Conservation (phyloP, 1,140 invertebrate species). For the Ceratina australensis region DNA sequence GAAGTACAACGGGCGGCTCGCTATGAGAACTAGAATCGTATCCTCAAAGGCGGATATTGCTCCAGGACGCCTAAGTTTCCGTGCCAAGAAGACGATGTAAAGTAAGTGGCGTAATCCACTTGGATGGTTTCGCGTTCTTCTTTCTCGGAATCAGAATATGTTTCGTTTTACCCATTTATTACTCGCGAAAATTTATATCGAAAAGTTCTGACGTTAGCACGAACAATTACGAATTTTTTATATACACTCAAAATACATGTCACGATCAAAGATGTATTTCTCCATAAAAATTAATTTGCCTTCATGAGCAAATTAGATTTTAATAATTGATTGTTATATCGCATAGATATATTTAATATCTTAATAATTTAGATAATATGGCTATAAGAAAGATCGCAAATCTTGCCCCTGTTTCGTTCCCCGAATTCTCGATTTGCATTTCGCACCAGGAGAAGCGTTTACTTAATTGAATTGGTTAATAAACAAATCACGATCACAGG, state of each 20-base stretch:
- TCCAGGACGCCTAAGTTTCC: neutral
- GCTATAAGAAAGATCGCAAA: too few species aligned
- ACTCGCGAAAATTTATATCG: neutral
- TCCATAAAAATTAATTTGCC: too few species aligned
- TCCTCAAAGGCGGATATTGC: conserved; percentile 34
- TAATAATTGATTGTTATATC: too few species aligned
- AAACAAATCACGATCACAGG: conserved; percentile 31
- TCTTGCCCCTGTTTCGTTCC: too few species aligned
- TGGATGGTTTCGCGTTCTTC: neutral
- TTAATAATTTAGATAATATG: too few species aligned
- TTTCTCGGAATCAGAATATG: neutral
- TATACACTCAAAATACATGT: neutral
- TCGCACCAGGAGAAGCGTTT: neutral
- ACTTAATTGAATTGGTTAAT: conserved; percentile 1
- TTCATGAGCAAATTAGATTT: too few species aligned
- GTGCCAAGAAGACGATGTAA: neutral
- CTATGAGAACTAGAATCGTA: conserved; percentile 21
- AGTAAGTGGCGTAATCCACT: neutral
- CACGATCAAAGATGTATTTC: neutral
- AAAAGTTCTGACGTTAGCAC: neutral
- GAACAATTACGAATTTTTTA: neutral
- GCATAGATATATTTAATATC: too few species aligned
- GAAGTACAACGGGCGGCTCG: conserved; percentile 11
- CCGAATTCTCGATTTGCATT: neutral
- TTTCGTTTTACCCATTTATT: neutral